Evolutionary conservation across 2,113 vertebrate genomes (phyloP), one percentile per base, ranked within the genome.

Genomic region (Tringa solitaria): DNA sequence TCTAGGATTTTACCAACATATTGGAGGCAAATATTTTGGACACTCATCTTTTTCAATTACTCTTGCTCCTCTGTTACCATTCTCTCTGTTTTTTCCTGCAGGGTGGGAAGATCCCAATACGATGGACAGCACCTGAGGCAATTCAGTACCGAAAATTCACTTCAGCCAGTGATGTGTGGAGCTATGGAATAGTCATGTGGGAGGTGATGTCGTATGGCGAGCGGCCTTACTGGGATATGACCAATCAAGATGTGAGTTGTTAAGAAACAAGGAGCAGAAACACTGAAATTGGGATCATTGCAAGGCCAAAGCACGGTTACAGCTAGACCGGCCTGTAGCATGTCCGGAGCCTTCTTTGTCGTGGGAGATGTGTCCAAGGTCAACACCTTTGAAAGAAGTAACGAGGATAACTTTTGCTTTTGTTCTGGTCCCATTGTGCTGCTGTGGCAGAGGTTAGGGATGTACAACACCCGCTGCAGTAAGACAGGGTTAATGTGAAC

Each of bases 221-320:
- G 80, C 77, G 98, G 60, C 98, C 98, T 33, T 98, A 98, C 97
- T 98, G 98, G 98, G 98, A 98, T 74, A 98, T 98, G 98, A 98
- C 98, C 96, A 98, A 98, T 84, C 98, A 98, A 82, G 98, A 98
- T 2, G 98, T 98, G 94, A 98, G 98, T 98, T 43, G 68, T 63
- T 39, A 56, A 74, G 45, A 51, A 77, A 14, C 9, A 39, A 24
- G 51, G 68, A 77, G 26, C 53, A 75, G 24, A 11, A 76, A 16
- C 21, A 4, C 51, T 75, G 60, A 13, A 30, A 8, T 0, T 4
- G 48, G 61, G n/a, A 83, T 27, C 51, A 23, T 1, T 68, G 57
- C 50, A 50, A 64, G 30, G 84, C 51, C 28, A 82, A 22, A 54
- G 35, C 14, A 0, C 41, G 59, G 59, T 53, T 84, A 20, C 30